A percentile compares a stretch with the other conserved stretches of the same genome.
Evolutionary conservation across 2,113 vertebrate species (phyloP).

Genomic region (Crotalus viridis): DNA sequence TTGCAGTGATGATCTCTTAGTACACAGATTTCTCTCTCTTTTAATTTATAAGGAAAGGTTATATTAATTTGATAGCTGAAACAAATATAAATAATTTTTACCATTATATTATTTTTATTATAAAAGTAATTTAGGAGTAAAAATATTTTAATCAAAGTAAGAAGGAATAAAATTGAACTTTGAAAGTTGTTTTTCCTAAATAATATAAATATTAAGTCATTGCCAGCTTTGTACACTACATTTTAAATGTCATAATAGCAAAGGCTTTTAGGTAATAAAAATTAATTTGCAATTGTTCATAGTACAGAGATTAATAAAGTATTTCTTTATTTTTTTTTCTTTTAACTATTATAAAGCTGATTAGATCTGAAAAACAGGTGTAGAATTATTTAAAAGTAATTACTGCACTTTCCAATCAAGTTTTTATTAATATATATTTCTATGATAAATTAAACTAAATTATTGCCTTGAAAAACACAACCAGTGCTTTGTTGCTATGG

Average conservation of each 20-base stretch:
- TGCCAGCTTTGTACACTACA: conserved; percentile 8
- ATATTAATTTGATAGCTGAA: conserved; percentile 6
- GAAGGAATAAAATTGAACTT: conserved; percentile 15
- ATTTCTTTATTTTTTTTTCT: background rate
- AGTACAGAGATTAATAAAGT: conserved; percentile 15
- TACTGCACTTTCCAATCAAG: background rate
- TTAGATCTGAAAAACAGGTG: conserved; percentile 24
- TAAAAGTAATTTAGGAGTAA: background rate
- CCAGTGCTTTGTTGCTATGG: background rate
- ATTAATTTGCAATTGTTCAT: conserved; percentile 18
- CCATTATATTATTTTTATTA: background rate
- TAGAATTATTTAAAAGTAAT: conserved; percentile 7
- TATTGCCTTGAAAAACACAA: background rate
- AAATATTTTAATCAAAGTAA: background rate
- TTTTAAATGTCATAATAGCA: conserved; percentile 16
- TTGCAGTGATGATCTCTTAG: background rate
- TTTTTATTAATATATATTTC: conserved; percentile 8
- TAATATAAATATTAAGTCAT: background rate
- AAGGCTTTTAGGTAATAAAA: conserved; percentile 16
- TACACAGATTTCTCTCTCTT: background rate
- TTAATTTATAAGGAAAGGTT: background rate
- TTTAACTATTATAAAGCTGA: background rate
- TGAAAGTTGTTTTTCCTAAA: background rate
- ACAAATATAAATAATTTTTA: background rate
- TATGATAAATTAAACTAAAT: conserved; percentile 15